Conservation (phyloP, 2,113 vertebrate species). For the Calidris pygmaea region DNA sequence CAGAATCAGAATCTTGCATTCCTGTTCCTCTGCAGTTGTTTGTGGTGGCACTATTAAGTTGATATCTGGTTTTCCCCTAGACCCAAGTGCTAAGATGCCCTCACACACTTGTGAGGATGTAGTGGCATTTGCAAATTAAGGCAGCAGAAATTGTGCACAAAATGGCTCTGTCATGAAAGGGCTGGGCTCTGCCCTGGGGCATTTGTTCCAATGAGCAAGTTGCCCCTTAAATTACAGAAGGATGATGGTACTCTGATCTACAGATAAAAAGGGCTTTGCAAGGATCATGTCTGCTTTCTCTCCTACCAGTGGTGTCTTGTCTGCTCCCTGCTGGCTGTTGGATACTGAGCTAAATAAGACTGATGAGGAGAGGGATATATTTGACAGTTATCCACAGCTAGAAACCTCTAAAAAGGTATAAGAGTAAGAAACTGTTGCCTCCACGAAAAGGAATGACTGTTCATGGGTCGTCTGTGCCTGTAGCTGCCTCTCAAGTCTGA, state of each 20-base stretch:
- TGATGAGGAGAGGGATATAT: background rate
- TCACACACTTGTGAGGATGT: background rate
- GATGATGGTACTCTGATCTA: background rate
- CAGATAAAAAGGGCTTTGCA: conserved; percentile 33
- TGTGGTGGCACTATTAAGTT: background rate
- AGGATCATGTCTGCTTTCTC: background rate
- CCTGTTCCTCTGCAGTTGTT: background rate
- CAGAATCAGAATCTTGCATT: background rate
- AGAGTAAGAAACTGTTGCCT: background rate
- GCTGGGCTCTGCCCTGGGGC: conserved; percentile 1
- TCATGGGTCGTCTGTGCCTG: background rate
- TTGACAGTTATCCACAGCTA: background rate
- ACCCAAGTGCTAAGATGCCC: background rate
- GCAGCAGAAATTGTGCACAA: background rate
- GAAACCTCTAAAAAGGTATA: background rate
- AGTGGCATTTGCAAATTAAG: conserved; percentile 28
- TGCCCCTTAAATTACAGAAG: conserved; percentile 12
- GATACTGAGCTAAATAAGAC: background rate
- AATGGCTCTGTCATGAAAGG: background rate
- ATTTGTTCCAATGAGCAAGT: background rate
- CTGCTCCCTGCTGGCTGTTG: background rate
- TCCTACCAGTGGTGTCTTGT: background rate
- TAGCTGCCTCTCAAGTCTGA: background rate
- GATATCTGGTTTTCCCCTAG: background rate
- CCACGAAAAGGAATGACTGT: background rate